A percentile compares a stretch with the other conserved stretches of the same genome.
These are phyloP conservation scores for Eupsittula cactorum DNA, from an alignment of 2,113 vertebrate genomes.

Conservation along the genomic window DNA sequence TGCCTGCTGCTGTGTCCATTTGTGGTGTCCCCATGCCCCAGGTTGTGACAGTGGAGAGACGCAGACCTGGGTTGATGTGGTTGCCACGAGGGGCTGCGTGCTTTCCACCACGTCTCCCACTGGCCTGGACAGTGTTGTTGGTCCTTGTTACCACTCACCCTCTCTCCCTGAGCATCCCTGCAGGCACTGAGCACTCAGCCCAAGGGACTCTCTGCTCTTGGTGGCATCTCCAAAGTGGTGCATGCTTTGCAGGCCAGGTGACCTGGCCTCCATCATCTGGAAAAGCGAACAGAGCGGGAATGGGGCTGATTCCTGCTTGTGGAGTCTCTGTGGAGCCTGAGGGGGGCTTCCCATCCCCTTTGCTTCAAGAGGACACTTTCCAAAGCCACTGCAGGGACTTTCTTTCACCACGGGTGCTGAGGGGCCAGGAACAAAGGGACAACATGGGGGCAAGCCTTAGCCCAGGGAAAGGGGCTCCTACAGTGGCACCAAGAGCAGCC, in stretches of 20 bases:
- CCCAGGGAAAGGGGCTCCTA: neutral
- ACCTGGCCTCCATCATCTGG: neutral
- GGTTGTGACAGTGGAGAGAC: neutral
- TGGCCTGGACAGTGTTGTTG: neutral
- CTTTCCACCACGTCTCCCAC: neutral
- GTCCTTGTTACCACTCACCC: neutral
- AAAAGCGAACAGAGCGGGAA: neutral
- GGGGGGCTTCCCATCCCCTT: neutral
- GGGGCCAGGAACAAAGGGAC: neutral
- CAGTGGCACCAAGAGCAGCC: neutral
- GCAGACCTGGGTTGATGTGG: accelerated
- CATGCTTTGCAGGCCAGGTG: neutral
- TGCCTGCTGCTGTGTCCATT: neutral
- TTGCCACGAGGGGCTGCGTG: accelerated
- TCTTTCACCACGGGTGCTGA: neutral
- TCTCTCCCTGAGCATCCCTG: neutral
- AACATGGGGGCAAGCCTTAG: neutral
- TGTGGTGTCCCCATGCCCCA: neutral
- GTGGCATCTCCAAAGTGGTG: accelerated
- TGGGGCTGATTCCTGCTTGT: neutral
- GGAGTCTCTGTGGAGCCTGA: neutral
- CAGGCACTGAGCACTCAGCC: neutral
- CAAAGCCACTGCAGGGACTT: neutral
- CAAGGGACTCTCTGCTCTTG: neutral
- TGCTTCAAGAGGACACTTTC: neutral